Evolutionary conservation across 2,797 vertebrate genomes (phyloP).

Genomic region (Squalus acanthias): DNA sequence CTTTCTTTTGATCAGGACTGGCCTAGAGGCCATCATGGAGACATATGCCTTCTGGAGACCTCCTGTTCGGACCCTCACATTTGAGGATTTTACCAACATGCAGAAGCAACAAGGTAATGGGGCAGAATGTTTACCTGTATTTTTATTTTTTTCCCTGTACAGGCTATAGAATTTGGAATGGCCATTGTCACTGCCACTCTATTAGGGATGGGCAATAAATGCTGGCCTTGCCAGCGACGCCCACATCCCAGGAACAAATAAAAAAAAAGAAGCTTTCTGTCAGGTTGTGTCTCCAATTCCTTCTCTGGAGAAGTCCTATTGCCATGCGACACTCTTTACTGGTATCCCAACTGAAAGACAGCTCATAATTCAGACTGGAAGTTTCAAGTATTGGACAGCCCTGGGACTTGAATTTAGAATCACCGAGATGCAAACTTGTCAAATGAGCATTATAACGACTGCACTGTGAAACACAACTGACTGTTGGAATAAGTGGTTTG

Average conservation of each 20-base stretch:
- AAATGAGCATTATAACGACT: background rate
- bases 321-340: background rate
- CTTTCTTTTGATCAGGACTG: conserved; percentile 67
- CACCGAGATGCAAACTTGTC: background rate
- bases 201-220: background rate
- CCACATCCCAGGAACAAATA: too few species aligned
- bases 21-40: conserved; percentile 98
- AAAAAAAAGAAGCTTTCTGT: background rate
- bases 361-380: background rate
- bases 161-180: background rate
- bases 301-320: background rate
- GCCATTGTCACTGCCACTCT: background rate
- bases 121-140: too few species aligned
- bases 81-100: conserved; percentile 98
- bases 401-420: background rate
- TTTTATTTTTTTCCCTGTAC: background rate
- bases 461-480: background rate
- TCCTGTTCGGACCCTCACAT: conserved; percentile 91
- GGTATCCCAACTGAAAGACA: background rate
- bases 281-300: background rate
- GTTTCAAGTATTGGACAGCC: background rate
- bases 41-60: conserved; percentile 98
- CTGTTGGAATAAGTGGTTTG: background rate
- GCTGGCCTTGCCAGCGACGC: too few species aligned
- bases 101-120: conserved; percentile 91